Percentiles rank a stretch among this genome's conserved stretches.
Evolutionary conservation across 2,888 invertebrate species (phyloP).

Genomic region (Stenolophus ochropezus): DNA sequence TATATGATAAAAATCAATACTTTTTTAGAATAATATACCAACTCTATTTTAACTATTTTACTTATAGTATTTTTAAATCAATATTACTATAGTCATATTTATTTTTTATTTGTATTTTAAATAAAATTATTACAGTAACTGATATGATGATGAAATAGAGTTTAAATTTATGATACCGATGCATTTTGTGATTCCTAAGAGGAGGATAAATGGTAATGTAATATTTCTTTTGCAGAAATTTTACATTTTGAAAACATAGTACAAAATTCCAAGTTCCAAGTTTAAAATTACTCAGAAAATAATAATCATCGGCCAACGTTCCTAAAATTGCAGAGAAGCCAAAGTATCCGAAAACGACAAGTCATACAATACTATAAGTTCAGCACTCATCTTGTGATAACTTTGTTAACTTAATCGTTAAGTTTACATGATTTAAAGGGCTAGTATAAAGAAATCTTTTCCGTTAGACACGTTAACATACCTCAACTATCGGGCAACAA

Average conservation of each 20-base stretch:
- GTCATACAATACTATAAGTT: conserved; percentile 29
- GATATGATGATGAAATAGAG: no score
- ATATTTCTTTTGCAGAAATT: conserved; percentile 47
- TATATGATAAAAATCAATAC: no score
- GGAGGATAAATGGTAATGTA: no score
- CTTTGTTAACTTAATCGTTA: conserved; percentile 32
- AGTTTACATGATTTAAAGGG: conserved; percentile 44
- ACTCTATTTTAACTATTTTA: no score
- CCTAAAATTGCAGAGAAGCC: conserved; percentile 46
- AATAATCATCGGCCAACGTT: conserved; percentile 46
- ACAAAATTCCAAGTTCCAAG: conserved; percentile 53
- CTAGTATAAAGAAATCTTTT: conserved; percentile 52
- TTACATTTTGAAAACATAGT: conserved; percentile 54
- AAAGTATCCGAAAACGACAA: neutral
- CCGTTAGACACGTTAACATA: conserved; percentile 47
- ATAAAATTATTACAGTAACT: no score
- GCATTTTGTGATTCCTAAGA: no score
- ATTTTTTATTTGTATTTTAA: no score
- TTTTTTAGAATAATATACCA: no score
- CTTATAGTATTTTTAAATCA: no score
- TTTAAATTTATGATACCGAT: no score
- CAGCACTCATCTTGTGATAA: conserved; percentile 46
- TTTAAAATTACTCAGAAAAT: conserved; percentile 31
- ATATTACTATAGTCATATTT: no score
- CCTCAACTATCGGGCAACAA: conserved; percentile 49